Conservation (phyloP, 1,140 invertebrate species). For the Anastrepha ludens region DNA sequence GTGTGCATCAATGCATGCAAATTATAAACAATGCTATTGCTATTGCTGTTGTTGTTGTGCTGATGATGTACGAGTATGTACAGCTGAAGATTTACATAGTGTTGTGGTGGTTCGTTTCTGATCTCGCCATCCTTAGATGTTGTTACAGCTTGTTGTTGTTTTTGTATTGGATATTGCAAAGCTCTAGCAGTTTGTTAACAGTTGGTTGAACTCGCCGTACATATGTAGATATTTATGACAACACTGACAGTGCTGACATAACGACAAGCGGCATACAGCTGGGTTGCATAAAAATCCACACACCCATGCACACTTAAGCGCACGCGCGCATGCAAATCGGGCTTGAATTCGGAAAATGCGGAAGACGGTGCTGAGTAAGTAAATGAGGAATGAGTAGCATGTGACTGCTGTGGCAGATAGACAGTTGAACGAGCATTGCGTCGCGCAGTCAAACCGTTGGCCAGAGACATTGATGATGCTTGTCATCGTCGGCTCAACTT, state of each 20-base stretch:
- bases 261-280: background rate
- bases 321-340: background rate
- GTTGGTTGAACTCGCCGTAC: slow-evolving; percentile 13
- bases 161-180: slow-evolving; percentile 9
- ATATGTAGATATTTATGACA: slow-evolving; percentile 28
- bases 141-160: background rate
- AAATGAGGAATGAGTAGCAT: background rate
- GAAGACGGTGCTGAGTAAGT: slow-evolving; percentile 19
- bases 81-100: background rate
- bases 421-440: slow-evolving; percentile 4
- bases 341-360: slow-evolving; percentile 26
- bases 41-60: slow-evolving; percentile 8
- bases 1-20: slow-evolving; percentile 31
- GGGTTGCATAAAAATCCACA: background rate
- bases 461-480: background rate
- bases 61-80: background rate
- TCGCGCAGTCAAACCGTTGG: slow-evolving; percentile 37
- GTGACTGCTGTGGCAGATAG: background rate
- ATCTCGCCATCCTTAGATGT: slow-evolving; percentile 8
- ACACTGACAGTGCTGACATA: slow-evolving; percentile 14
- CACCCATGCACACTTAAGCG: background rate
- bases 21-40: slow-evolving; percentile 37
- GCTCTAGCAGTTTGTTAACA: background rate
- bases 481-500: background rate
- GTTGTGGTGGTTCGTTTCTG: background rate